Evolutionary conservation across 2,797 vertebrate genomes (phyloP).

Genomic region (Heteromormyrus szaboi): DNA sequence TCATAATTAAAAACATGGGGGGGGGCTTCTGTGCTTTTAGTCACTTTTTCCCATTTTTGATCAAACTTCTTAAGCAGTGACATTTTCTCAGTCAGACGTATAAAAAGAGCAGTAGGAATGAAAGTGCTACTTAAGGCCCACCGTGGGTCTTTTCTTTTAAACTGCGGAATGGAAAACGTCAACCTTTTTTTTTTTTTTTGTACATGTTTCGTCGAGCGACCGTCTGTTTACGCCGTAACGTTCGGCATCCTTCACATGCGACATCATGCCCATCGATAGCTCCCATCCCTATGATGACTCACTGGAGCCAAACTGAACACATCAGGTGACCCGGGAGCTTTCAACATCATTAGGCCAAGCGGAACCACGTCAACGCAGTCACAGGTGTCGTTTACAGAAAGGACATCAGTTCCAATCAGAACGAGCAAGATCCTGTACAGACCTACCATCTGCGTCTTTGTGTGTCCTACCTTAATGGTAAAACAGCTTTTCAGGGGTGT

Average conservation of each 20-base stretch:
- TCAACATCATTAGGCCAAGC: not conserved
- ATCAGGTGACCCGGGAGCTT: not conserved
- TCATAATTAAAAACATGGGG: conserved; percentile 19
- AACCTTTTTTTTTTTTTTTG: conserved; percentile 28
- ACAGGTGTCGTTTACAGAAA: not conserved
- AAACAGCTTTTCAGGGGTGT: not conserved
- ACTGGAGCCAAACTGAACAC: conserved; percentile 10
- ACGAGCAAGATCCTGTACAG: not conserved
- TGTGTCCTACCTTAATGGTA: not conserved
- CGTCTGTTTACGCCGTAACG: conserved; percentile 19
- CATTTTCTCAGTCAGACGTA: conserved; percentile 48
- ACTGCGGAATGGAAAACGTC: conserved; percentile 21
- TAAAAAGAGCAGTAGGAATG: conserved; percentile 56
- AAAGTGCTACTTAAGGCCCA: conserved; percentile 52
- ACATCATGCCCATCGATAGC: conserved; percentile 24
- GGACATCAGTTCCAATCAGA: not conserved
- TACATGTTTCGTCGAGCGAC: conserved; percentile 48
- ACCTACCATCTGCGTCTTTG: not conserved
- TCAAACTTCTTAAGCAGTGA: conserved; percentile 29
- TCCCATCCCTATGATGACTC: conserved; percentile 9
- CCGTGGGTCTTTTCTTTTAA: conserved; percentile 20
- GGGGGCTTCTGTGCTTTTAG: conserved; percentile 42
- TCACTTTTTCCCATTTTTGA: conserved; percentile 9
- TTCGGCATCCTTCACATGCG: conserved; percentile 29
- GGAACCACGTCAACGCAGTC: not conserved